Evolutionary conservation across 2,797 vertebrate species (phyloP).

Genomic region (Parotocinclus haroldoi): DNA sequence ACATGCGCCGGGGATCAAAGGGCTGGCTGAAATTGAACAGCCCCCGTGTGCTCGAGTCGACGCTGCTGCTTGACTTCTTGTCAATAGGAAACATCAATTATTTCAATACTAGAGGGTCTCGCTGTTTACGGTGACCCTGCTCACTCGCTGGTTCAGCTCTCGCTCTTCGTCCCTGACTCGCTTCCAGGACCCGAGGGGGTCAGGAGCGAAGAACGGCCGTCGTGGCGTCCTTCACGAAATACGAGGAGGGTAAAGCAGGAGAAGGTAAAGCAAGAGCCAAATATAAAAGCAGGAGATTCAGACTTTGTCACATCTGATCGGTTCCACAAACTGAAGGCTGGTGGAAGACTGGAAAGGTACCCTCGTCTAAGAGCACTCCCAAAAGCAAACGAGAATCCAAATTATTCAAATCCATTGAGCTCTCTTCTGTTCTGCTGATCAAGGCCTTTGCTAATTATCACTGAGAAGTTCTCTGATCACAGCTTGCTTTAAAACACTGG

Average conservation of each 20-base stretch:
- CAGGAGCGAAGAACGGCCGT: conserved; percentile 9
- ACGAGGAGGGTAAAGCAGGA: no score
- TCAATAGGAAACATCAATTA: no score
- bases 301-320: no score
- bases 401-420: conserved; percentile 44
- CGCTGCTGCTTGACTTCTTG: no score
- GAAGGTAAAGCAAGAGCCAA: not conserved
- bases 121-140: conserved; percentile 52
- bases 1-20: no score
- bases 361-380: conserved; percentile 1
- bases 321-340: not conserved
- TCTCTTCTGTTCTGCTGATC: conserved; percentile 69
- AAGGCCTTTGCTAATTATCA: conserved; percentile 60
- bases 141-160: not conserved
- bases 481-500: conserved; percentile 56
- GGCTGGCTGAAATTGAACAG: no score
- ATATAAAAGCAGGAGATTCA: no score
- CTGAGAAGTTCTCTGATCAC: conserved; percentile 58
- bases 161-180: conserved; percentile 40
- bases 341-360: conserved; percentile 40
- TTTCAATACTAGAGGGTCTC: no score
- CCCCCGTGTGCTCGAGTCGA: no score
- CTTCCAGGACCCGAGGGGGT: conserved; percentile 32
- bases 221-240: conserved; percentile 19
- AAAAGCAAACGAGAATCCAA: conserved; percentile 49